Evolutionary conservation across 2,797 vertebrate genomes (phyloP).

Genomic region (Coregonus sp.): DNA sequence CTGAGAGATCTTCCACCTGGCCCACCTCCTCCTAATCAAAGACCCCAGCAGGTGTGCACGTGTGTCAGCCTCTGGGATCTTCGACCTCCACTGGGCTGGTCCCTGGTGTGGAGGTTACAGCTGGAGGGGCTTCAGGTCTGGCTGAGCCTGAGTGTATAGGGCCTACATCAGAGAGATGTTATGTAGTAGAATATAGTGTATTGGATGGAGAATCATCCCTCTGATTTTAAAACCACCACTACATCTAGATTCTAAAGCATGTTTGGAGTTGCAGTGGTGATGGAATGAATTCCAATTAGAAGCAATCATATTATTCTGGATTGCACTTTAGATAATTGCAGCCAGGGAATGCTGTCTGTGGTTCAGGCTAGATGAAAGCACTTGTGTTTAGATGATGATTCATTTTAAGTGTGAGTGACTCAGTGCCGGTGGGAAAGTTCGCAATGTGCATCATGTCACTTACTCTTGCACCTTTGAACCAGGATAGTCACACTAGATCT

Average conservation of each 20-base stretch:
- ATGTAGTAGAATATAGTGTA: slow-evolving; percentile 29
- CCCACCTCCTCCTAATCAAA: slow-evolving; percentile 40
- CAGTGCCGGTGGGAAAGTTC: no score
- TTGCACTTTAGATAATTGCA: neutral
- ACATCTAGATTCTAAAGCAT: slow-evolving; percentile 38
- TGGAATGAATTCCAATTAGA: slow-evolving; percentile 37
- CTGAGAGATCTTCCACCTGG: neutral
- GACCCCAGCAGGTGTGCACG: slow-evolving; percentile 32
- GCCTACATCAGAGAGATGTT: slow-evolving; percentile 27
- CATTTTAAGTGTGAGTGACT: neutral
- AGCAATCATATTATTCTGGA: neutral
- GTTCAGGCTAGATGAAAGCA: neutral
- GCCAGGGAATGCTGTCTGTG: neutral
- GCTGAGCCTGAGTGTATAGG: neutral
- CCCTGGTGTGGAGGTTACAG: neutral
- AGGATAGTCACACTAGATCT: slow-evolving; percentile 1
- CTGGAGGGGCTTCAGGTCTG: slow-evolving; percentile 11
- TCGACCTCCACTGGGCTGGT: slow-evolving; percentile 13
- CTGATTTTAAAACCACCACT: no score
- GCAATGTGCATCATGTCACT: no score
- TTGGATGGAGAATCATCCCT: slow-evolving; percentile 12
- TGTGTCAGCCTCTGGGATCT: slow-evolving; percentile 44
- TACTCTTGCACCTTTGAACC: neutral
- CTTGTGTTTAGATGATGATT: neutral
- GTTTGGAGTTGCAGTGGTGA: slow-evolving; percentile 49